Percentiles rank a stretch among this genome's conserved stretches.
Conservation (phyloP, 2,113 vertebrate genomes). For the Phaetusa simplex region DNA sequence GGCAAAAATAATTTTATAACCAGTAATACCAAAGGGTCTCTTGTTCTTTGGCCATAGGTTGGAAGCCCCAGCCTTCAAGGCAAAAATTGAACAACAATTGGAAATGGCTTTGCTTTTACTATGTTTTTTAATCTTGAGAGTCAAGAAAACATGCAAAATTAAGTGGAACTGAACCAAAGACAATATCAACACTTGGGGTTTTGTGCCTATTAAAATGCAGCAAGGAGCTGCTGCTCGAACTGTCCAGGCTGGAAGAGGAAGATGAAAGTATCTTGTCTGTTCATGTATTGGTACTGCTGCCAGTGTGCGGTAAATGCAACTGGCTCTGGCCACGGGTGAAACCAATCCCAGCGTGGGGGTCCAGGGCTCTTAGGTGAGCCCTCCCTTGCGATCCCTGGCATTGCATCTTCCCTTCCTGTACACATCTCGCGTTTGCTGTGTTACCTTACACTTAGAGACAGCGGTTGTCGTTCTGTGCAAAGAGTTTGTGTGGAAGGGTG, state of each 20-base stretch:
- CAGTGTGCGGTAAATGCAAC: not conserved
- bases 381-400: not conserved
- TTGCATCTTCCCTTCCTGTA: not conserved
- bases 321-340: not conserved
- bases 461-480: not conserved
- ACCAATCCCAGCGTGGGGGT: not conserved
- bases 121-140: not conserved
- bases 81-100: not conserved
- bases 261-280: not conserved
- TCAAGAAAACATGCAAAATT: not conserved
- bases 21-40: not conserved
- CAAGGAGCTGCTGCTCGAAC: not conserved
- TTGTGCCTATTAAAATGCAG: not conserved
- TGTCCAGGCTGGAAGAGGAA: not conserved
- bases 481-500: accelerated
- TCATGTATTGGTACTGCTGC: not conserved
- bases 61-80: not conserved
- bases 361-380: not conserved
- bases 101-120: not conserved
- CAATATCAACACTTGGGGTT: not conserved
- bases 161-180: not conserved
- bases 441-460: accelerated
- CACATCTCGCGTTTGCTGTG: not conserved
- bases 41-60: not conserved
- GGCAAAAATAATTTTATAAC: not conserved